phyloP scores from a whole-genome alignment of 1,140 invertebrate species.

The Trinorchestia longiramus region DNA sequence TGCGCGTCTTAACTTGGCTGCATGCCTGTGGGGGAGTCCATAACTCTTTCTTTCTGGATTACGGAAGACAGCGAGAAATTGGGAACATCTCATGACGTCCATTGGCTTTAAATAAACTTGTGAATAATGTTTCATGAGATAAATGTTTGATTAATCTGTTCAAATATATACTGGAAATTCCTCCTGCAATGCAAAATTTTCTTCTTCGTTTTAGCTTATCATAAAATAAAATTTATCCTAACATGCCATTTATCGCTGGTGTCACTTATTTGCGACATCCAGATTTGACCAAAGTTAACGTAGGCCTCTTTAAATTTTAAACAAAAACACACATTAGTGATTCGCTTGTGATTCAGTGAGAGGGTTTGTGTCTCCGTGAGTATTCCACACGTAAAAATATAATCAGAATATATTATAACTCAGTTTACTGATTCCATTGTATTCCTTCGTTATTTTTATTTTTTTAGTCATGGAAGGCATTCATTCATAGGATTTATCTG shows the following conservation, averaged over 20 bases:
- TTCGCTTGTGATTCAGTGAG: background rate
- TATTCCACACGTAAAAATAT: background rate
- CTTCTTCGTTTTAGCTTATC: background rate
- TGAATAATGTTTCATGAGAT: background rate
- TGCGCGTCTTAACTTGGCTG: background rate
- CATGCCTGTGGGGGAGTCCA: background rate
- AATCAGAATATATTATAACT: background rate
- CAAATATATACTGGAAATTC: background rate
- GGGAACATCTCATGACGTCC: background rate
- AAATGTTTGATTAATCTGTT: background rate
- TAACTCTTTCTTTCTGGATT: background rate
- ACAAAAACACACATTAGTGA: background rate
- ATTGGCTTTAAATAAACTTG: background rate
- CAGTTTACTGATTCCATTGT: background rate
- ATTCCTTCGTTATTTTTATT: background rate
- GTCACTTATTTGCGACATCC: background rate
- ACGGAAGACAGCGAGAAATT: background rate
- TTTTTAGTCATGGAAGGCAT: background rate
- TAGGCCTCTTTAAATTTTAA: background rate
- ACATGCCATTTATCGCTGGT: background rate
- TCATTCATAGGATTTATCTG: background rate
- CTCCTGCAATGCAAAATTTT: background rate
- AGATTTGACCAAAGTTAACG: background rate
- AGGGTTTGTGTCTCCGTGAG: background rate
- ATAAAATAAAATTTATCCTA: background rate